These are phyloP conservation scores for Trachemys scripta DNA, from an alignment of 2,113 vertebrate species.

Conservation along the genomic window DNA sequence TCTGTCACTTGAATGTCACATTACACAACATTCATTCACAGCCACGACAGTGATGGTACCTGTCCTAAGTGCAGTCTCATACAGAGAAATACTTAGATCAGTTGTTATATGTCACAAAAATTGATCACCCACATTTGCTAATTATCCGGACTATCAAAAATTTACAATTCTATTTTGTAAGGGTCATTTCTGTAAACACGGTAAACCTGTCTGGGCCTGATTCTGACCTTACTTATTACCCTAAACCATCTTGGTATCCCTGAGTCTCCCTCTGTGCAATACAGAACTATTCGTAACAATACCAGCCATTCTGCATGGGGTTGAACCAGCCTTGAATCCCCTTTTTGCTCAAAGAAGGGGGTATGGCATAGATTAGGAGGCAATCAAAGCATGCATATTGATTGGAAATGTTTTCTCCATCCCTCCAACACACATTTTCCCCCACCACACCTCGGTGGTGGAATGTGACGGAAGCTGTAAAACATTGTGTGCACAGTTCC, in stretches of 20 bases:
- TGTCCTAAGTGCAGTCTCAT: neutral
- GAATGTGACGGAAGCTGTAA: neutral
- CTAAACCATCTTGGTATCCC: neutral
- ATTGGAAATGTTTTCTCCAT: neutral
- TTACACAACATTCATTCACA: neutral
- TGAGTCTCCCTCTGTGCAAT: neutral
- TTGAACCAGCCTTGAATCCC: neutral
- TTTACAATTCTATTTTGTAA: neutral
- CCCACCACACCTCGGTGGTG: neutral
- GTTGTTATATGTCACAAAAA: neutral
- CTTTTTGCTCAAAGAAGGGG: neutral
- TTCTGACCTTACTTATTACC: neutral
- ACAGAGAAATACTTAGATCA: neutral
- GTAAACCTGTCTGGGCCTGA: neutral
- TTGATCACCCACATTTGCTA: neutral
- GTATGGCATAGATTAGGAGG: neutral
- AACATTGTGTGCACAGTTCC: neutral
- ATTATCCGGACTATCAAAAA: neutral
- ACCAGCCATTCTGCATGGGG: rapidly evolving
- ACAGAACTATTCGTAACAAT: neutral
- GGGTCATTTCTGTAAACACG: neutral
- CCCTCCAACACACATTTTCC: neutral
- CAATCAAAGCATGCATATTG: neutral
- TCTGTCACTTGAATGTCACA: neutral
- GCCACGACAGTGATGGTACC: neutral